Base-by-base conservation (phyloP, 2,113 vertebrate genomes). In the Aphyosemion australe region DNA sequence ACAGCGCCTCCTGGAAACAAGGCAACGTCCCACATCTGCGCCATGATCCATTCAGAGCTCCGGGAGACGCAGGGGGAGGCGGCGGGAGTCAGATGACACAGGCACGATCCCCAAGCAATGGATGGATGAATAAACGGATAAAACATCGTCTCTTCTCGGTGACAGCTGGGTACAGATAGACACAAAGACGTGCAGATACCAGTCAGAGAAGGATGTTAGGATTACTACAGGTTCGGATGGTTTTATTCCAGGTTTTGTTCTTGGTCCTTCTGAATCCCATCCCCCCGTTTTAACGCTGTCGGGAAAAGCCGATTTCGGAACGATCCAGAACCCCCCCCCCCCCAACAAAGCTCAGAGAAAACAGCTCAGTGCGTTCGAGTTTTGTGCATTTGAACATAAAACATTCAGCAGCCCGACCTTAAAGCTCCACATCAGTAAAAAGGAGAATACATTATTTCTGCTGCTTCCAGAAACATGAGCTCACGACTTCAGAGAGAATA, bases 1-100 rank as follows among this genome's bases (percentile, higher is more conserved):
- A 79, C 72, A 79, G 79, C 81, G 59, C 66, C 82, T 82, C 74
- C 82, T 80, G 67, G 52, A 82, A 70, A 64, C 78, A 67, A 59
- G 63, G 65, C 74, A 71, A 8, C 62, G 78, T 81, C 80, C 76
- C 80, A 75, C 52, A 81, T 82, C 83, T 78, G 73, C 75, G 64
- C 83, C 83, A 81, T 57, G 74, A 74, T 62, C 74, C 76, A 77
- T 55, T 73, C 69, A 83, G 64, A 58, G 12, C 5, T 37, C 37
- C 47, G 48, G 61, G n/a, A n/a, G n/a, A n/a, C n/a, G n/a, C n/a
- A n/a, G n/a, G 32, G 60, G 50, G 65, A 56, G 7, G 26, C 26
- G 26, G 26, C 5, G 65, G 71, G 80, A 31, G 69, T 77, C 74
- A 71, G 69, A 69, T 80, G 84, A 87, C 77, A 83, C 69, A 43